phyloP scores from a whole-genome alignment of 1,140 invertebrate species.

The Nymphalis io region DNA sequence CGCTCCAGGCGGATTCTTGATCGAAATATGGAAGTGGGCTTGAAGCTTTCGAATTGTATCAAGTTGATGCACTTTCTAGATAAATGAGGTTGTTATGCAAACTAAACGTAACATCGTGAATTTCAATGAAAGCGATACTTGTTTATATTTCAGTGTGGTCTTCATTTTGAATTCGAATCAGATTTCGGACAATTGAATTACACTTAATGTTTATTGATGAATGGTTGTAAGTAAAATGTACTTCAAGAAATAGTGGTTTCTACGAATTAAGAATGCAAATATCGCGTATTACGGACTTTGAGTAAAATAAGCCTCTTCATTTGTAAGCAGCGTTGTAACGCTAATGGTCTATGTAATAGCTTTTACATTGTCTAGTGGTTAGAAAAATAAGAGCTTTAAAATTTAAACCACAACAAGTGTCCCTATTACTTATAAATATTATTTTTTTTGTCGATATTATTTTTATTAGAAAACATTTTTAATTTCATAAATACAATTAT shows the following conservation, averaged over 20 bases:
- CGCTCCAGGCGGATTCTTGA: slow-evolving; percentile 64
- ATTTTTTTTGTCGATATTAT: too few species aligned
- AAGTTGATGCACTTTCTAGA: slow-evolving; percentile 75
- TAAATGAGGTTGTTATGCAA: slow-evolving; percentile 73
- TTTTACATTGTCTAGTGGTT: slow-evolving; percentile 14
- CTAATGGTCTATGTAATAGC: slow-evolving; percentile 26
- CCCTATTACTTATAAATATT: too few species aligned
- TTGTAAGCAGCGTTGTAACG: slow-evolving; percentile 12
- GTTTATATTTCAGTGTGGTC: slow-evolving; percentile 48
- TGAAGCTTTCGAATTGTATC: slow-evolving; percentile 72
- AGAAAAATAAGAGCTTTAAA: slow-evolving; percentile 7
- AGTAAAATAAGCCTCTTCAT: slow-evolving; percentile 21
- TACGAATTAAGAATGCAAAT: slow-evolving; percentile 12
- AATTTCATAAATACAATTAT: background rate
- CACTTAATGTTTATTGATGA: slow-evolving; percentile 41
- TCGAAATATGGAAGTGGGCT: slow-evolving; percentile 72
- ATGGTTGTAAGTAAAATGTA: slow-evolving; percentile 21
- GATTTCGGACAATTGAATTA: slow-evolving; percentile 41
- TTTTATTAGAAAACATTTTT: background rate
- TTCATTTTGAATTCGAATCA: slow-evolving; percentile 57
- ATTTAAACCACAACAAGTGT: background rate
- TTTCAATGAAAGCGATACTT: slow-evolving; percentile 64
- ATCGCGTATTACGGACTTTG: slow-evolving; percentile 7
- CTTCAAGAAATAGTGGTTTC: slow-evolving; percentile 11
- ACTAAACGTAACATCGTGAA: slow-evolving; percentile 70